phyloP scores from a whole-genome alignment of 2,888 invertebrate genomes.

The Auanema freiburgensis region DNA sequence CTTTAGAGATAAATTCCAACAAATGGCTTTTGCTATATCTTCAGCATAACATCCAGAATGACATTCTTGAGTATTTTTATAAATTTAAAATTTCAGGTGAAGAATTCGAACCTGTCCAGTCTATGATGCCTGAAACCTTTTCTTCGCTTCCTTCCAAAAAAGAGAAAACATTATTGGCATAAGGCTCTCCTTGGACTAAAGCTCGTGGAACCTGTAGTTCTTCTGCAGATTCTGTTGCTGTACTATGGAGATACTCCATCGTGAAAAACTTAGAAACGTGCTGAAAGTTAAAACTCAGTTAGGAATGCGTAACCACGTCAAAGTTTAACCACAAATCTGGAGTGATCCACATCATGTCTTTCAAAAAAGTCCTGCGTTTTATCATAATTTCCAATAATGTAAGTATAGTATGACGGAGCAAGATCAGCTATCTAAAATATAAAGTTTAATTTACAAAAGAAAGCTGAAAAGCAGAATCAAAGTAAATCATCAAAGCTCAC shows the following conservation, averaged over 20 bases:
- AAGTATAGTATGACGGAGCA: conserved; percentile 40
- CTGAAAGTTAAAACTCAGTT: conserved; percentile 13
- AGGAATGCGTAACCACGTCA: background rate
- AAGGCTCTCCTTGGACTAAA: conserved; percentile 56
- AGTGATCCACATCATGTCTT: conserved; percentile 42
- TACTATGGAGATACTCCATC: conserved; percentile 40
- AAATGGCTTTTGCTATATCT: conserved; percentile 60
- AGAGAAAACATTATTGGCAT: conserved; percentile 49
- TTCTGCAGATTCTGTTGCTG: conserved; percentile 42
- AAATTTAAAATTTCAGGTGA: background rate
- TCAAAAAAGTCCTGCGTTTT: conserved; percentile 42
- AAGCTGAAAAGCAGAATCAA: background rate
- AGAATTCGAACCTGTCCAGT: conserved; percentile 51
- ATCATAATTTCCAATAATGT: conserved; percentile 37
- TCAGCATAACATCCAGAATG: conserved; percentile 61
- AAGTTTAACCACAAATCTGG: conserved; percentile 32
- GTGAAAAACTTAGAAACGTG: conserved; percentile 41
- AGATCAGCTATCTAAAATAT: conserved; percentile 34
- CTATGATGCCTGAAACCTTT: conserved; percentile 44
- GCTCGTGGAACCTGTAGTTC: conserved; percentile 40
- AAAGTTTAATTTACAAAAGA: background rate
- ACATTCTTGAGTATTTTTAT: conserved; percentile 41
- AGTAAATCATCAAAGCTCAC: conserved; percentile 15
- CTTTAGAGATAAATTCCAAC: conserved; percentile 53
- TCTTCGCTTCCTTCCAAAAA: conserved; percentile 37